phyloP scores from a whole-genome alignment of 2,797 vertebrate species.

The Pristis pectinata region DNA sequence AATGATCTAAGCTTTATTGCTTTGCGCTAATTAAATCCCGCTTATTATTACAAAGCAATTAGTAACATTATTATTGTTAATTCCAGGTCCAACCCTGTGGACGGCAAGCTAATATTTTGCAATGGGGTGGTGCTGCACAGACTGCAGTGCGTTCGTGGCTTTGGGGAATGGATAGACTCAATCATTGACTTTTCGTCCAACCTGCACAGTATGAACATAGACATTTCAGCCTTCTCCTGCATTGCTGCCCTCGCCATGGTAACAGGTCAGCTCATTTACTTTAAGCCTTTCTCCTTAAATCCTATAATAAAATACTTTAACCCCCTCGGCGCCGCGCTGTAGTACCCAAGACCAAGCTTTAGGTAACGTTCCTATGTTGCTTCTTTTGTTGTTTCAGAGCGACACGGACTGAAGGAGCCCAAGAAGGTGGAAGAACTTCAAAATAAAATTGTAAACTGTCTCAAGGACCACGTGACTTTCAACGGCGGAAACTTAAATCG shows the following conservation, averaged over 20 bases:
- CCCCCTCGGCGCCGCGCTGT: not conserved
- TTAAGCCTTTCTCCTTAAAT: conserved; percentile 24
- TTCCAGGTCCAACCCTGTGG: conserved; percentile 93
- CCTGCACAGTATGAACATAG: conserved; percentile 95
- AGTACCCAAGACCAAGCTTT: not conserved
- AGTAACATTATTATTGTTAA: conserved; percentile 68
- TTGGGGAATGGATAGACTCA: conserved; percentile 97
- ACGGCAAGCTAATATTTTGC: conserved; percentile 99
- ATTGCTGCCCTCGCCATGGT: conserved; percentile 97
- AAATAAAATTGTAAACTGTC: conserved; percentile 97
- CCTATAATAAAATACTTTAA: not conserved
- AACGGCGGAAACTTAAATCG: conserved; percentile 90
- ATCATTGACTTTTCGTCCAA: conserved; percentile 98
- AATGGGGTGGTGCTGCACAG: conserved; percentile 94
- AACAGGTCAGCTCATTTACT: conserved; percentile 73
- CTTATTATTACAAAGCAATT: conserved; percentile 78
- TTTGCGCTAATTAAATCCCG: conserved; percentile 74
- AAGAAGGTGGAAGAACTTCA: conserved; percentile 97
- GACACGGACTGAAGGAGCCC: conserved; percentile 95
- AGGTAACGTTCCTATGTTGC: not conserved
- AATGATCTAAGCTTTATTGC: conserved; percentile 72
- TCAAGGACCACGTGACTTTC: conserved; percentile 98
- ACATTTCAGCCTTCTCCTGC: conserved; percentile 96
- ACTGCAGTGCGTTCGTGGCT: conserved; percentile 94
- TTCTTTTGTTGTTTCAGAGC: conserved; percentile 65